Evolutionary conservation across 2,797 vertebrate genomes (phyloP).

Genomic region (Sebastolobus alascanus): DNA sequence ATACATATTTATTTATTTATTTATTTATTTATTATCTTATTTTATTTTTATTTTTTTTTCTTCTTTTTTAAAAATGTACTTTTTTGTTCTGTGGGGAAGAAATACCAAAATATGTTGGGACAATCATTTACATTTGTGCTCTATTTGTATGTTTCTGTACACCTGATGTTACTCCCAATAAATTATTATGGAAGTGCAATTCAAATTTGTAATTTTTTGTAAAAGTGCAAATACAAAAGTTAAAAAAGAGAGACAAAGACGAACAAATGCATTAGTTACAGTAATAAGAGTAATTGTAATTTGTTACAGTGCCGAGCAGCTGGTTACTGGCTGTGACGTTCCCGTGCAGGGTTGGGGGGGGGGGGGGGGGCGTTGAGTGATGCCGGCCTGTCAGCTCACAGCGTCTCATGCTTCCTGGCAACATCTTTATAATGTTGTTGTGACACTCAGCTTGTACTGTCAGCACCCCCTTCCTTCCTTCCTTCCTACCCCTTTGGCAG

Average conservation of each 20-base stretch:
- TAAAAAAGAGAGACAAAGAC: neutral
- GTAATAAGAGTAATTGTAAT: neutral
- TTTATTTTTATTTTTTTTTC: too few relatives aligned
- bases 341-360: neutral
- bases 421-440: constrained; percentile 56
- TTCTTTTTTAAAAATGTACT: too few relatives aligned
- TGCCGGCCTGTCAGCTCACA: constrained; percentile 30
- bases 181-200: too few relatives aligned
- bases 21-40: too few relatives aligned
- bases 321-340: constrained; percentile 8
- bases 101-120: too few relatives aligned
- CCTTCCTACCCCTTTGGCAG: constrained; percentile 16
- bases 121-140: too few relatives aligned
- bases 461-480: neutral
- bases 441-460: constrained; percentile 31
- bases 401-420: constrained; percentile 23
- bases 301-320: neutral
- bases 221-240: neutral
- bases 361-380: constrained; percentile 11
- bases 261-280: neutral
- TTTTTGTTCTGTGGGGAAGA: too few relatives aligned
- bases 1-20: too few relatives aligned
- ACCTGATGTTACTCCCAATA: too few relatives aligned
- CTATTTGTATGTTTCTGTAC: too few relatives aligned
- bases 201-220: neutral